Conservation (phyloP, 1,140 invertebrate genomes). For the Danaus plexippus region DNA sequence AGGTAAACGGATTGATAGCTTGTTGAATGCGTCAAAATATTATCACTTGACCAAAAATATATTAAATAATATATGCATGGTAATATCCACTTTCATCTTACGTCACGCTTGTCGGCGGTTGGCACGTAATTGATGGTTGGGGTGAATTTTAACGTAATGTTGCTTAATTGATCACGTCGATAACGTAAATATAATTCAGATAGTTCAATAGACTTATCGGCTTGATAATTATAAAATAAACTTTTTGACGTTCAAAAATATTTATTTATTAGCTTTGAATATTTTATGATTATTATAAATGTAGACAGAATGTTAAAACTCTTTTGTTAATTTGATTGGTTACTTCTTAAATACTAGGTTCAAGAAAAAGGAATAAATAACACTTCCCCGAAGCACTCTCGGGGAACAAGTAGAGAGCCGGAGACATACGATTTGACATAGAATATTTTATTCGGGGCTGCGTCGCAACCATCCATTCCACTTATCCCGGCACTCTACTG, state of each 20-base stretch:
- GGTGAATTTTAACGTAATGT: slow-evolving; percentile 59
- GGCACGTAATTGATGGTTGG: slow-evolving; percentile 48
- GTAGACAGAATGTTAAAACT: too few relatives aligned
- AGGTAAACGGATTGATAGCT: slow-evolving; percentile 36
- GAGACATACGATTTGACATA: slow-evolving; percentile 69
- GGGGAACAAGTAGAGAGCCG: slow-evolving; percentile 59
- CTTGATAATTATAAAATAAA: too few relatives aligned
- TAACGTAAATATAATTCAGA: slow-evolving; percentile 50
- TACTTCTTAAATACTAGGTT: too few relatives aligned
- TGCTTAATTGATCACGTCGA: slow-evolving; percentile 58
- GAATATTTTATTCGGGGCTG: slow-evolving; percentile 65
- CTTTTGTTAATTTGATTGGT: too few relatives aligned
- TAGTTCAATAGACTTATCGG: slow-evolving; percentile 7
- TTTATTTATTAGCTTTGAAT: neutral
- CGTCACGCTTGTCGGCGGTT: slow-evolving; percentile 27
- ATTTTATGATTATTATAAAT: too few relatives aligned
- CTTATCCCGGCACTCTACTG: slow-evolving; percentile 63
- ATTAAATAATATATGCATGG: slow-evolving; percentile 9
- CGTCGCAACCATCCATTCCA: slow-evolving; percentile 61
- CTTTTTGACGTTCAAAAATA: too few relatives aligned
- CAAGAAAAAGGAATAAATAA: slow-evolving; percentile 60
- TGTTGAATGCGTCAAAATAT: too few relatives aligned
- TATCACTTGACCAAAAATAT: too few relatives aligned
- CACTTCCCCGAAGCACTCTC: slow-evolving; percentile 62
- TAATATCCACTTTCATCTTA: slow-evolving; percentile 30